Conservation (phyloP, 2,113 vertebrate species). For the Nyctibius bracteatus region DNA sequence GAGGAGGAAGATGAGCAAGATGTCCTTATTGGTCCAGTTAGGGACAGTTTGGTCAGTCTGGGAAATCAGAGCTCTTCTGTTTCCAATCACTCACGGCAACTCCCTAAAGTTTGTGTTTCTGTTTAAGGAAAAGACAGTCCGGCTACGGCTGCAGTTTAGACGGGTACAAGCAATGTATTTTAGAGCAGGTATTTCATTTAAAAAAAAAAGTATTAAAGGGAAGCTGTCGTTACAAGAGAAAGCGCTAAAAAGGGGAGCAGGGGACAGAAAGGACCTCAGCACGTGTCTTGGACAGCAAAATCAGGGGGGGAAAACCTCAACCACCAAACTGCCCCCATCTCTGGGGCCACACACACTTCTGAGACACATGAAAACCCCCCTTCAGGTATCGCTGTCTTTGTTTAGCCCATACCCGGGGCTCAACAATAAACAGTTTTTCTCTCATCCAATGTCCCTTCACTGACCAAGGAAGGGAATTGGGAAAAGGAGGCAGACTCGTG, state of each 20-base stretch:
- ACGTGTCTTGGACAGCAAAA: not conserved
- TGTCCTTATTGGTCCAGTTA: not conserved
- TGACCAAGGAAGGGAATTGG: too few relatives aligned
- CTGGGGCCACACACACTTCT: not conserved
- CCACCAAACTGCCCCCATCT: accelerated
- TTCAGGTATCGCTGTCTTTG: accelerated
- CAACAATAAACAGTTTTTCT: too few relatives aligned
- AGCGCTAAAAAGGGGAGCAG: not conserved
- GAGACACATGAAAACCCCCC: not conserved
- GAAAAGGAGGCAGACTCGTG: too few relatives aligned
- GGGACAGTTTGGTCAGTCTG: not conserved
- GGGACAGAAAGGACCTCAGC: not conserved
- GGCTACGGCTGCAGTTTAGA: not conserved
- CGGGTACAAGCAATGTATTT: not conserved
- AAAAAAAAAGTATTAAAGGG: not conserved
- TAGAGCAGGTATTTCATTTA: not conserved
- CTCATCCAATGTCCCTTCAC: too few relatives aligned
- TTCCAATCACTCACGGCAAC: not conserved
- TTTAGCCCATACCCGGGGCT: too few relatives aligned
- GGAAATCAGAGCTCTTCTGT: not conserved
- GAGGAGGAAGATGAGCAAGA: not conserved
- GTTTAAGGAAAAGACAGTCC: not conserved
- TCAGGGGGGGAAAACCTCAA: not conserved
- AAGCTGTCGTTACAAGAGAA: not conserved
- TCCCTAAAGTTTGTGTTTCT: not conserved